phyloP scores from a whole-genome alignment of 1,140 invertebrate genomes.

The Triops longicaudatus region DNA sequence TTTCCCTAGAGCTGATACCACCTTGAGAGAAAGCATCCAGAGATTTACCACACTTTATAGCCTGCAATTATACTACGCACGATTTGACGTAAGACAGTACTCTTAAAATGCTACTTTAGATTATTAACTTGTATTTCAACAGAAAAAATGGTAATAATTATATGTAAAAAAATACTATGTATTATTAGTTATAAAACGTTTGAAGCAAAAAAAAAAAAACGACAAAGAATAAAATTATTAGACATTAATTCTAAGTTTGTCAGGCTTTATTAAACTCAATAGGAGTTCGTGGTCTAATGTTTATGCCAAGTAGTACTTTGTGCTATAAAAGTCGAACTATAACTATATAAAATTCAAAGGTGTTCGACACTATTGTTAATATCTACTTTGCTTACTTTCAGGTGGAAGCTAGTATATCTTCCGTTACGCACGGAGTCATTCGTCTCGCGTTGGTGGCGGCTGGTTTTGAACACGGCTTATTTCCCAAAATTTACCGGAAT shows the following conservation, averaged over 20 bases:
- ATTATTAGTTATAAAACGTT: too few relatives aligned
- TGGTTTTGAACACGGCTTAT: background rate
- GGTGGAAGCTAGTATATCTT: background rate
- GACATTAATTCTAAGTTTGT: too few relatives aligned
- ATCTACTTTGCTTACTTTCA: background rate
- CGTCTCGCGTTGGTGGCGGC: background rate
- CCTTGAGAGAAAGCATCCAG: background rate
- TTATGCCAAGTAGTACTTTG: too few relatives aligned
- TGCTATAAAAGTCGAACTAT: too few relatives aligned
- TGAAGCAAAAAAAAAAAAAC: too few relatives aligned
- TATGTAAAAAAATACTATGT: too few relatives aligned
- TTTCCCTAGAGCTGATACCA: background rate
- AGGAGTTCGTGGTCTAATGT: too few relatives aligned
- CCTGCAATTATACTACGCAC: background rate
- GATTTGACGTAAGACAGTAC: background rate
- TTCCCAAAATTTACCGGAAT: background rate
- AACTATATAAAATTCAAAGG: too few relatives aligned
- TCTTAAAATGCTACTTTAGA: background rate
- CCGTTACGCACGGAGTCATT: background rate
- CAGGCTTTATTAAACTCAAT: too few relatives aligned
- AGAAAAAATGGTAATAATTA: too few relatives aligned
- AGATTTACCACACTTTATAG: background rate
- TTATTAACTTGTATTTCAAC: background rate
- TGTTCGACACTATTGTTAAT: too few relatives aligned
- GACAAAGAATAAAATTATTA: too few relatives aligned